Conservation (phyloP, 2,797 vertebrate species). For the Lutjanus argentimaculatus region DNA sequence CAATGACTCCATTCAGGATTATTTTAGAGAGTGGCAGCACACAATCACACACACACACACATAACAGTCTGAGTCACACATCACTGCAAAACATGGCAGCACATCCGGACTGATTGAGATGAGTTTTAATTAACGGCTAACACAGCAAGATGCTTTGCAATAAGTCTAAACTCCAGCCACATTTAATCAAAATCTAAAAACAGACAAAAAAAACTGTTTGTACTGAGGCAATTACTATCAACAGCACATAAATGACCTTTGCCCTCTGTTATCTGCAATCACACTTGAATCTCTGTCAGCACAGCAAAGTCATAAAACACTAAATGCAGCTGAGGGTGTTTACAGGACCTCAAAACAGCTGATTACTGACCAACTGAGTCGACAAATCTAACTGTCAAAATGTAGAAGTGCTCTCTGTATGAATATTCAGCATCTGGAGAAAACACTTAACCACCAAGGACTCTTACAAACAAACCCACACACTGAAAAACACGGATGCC, state of each 20-base stretch:
- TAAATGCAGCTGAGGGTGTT: background rate
- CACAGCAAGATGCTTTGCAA: constrained; percentile 1
- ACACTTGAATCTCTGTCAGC: constrained; percentile 20
- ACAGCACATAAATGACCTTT: constrained; percentile 9
- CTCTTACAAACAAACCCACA: constrained; percentile 25
- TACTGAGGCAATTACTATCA: background rate
- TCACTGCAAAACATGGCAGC: constrained; percentile 15
- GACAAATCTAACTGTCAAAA: background rate
- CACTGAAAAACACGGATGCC: background rate
- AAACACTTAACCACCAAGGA: constrained; percentile 21
- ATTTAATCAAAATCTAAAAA: background rate
- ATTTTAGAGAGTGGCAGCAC: background rate
- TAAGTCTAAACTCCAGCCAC: background rate
- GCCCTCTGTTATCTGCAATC: constrained; percentile 23
- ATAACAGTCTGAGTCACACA: constrained; percentile 13
- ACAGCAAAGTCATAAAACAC: constrained; percentile 19
- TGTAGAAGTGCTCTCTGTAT: background rate
- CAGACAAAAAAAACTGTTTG: background rate
- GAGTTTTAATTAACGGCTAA: constrained; percentile 34
- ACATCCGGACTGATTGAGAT: constrained; percentile 2
- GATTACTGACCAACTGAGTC: constrained; percentile 3
- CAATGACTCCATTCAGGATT: constrained; percentile 21
- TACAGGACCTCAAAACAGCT: background rate
- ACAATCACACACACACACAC: constrained; percentile 2
- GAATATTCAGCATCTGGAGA: constrained; percentile 20